A percentile compares a stretch with the other conserved stretches of the same genome.
phyloP scores from a whole-genome alignment of 2,797 vertebrate genomes.

The Delichon dasypus region DNA sequence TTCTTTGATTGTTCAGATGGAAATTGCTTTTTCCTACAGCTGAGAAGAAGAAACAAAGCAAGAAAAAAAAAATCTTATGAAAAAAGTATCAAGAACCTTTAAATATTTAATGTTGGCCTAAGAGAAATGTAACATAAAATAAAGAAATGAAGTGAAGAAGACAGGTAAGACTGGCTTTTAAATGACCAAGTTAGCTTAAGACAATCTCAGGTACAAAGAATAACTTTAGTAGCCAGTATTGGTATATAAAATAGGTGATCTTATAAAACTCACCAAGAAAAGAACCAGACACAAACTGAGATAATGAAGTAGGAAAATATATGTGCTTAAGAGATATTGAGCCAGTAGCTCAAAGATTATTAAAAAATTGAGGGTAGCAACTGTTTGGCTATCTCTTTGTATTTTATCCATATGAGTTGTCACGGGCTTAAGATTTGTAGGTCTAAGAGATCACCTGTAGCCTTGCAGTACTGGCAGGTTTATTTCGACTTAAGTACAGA shows the following conservation, averaged over 20 bases:
- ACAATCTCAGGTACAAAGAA: neutral
- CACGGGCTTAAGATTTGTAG: neutral
- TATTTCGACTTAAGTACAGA: neutral
- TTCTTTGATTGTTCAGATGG: neutral
- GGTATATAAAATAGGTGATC: neutral
- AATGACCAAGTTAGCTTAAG: neutral
- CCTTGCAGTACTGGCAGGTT: neutral
- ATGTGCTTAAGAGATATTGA: neutral
- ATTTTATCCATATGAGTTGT: neutral
- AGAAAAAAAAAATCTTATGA: neutral
- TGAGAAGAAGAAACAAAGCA: constrained; percentile 1
- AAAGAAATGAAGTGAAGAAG: neutral
- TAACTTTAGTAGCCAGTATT: neutral
- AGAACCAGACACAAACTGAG: neutral
- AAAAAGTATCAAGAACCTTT: neutral
- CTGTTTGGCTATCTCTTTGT: neutral
- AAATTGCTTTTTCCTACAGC: neutral
- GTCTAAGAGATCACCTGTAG: neutral
- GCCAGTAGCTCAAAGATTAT: neutral
- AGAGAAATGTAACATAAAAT: neutral
- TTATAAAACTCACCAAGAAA: neutral
- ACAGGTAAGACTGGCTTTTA: neutral
- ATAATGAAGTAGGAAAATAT: neutral
- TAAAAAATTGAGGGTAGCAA: neutral
- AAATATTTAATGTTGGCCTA: neutral